Evolutionary conservation across 35 echinoderm and acorn worm species (phyloP).

Genomic region (Ophioderma brevispina): DNA sequence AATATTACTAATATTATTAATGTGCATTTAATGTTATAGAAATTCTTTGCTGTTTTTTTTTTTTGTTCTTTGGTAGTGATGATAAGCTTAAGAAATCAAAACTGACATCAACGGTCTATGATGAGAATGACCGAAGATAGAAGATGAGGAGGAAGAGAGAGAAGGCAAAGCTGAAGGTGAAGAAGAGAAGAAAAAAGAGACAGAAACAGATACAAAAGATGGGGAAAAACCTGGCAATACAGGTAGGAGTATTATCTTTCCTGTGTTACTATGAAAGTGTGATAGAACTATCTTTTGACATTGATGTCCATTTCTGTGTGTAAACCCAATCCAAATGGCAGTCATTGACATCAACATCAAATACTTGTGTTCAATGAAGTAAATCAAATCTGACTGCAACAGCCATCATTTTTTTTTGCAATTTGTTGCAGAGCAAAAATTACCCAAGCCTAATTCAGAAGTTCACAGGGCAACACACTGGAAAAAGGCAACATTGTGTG

Average conservation of each 20-base stretch:
- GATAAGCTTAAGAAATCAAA: slow-evolving; percentile 81
- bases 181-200: slow-evolving; percentile 36
- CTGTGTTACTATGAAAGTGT: background rate
- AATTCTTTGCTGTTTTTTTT: background rate
- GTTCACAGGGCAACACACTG: no score
- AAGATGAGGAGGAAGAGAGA: slow-evolving; percentile 68
- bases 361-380: no score
- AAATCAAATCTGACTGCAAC: no score
- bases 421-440: no score
- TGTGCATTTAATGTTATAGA: no score
- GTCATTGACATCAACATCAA: no score
- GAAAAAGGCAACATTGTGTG: no score
- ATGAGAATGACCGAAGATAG: slow-evolving; percentile 85
- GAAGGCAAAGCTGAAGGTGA: background rate
- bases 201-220: slow-evolving; percentile 33
- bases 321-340: no score
- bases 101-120: slow-evolving; percentile 98
- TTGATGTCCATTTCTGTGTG: no score
- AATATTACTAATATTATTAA: no score
- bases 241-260: background rate
- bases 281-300: background rate
- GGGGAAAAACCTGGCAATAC: background rate
- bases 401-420: no score
- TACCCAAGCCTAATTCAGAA: no score
- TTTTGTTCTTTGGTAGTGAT: slow-evolving; percentile 40